A percentile compares a stretch with the other conserved stretches of the same genome.
phyloP scores from a whole-genome alignment of 2,797 vertebrate species.

The Esox lucius region DNA sequence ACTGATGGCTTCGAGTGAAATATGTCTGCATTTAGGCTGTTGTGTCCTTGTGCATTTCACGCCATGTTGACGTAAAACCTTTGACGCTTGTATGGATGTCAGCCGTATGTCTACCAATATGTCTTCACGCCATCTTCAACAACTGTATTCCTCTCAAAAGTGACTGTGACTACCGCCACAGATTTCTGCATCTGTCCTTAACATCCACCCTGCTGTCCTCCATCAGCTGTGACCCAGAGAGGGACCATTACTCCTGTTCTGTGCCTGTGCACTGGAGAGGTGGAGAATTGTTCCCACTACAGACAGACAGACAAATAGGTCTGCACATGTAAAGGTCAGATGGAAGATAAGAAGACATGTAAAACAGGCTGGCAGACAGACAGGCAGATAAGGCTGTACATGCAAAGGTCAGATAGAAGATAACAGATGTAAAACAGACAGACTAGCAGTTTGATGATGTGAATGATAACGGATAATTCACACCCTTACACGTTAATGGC shows the following conservation, averaged over 20 bases:
- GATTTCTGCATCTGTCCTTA: conserved; percentile 16
- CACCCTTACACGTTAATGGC: too few relatives aligned
- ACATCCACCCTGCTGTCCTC: background rate
- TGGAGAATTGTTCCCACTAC: background rate
- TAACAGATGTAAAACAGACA: background rate
- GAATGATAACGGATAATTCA: too few relatives aligned
- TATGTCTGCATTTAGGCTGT: too few relatives aligned
- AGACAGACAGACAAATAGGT: background rate
- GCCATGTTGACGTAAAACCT: too few relatives aligned
- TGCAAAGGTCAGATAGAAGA: background rate
- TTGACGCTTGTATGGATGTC: too few relatives aligned
- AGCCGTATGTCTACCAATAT: too few relatives aligned
- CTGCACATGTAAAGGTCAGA: conserved; percentile 22
- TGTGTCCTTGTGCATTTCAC: too few relatives aligned
- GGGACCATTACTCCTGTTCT: background rate
- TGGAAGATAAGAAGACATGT: conserved; percentile 16
- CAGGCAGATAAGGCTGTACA: background rate
- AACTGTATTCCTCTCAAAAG: too few relatives aligned
- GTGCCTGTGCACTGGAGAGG: background rate
- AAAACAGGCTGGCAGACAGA: background rate
- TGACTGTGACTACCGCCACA: background rate
- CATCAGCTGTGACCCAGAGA: background rate
- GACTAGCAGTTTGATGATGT: background rate
- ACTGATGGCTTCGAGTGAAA: too few relatives aligned
- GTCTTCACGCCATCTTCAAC: too few relatives aligned